phyloP scores from a whole-genome alignment of 2,113 vertebrate species.

The Callocephalon fimbriatum region DNA sequence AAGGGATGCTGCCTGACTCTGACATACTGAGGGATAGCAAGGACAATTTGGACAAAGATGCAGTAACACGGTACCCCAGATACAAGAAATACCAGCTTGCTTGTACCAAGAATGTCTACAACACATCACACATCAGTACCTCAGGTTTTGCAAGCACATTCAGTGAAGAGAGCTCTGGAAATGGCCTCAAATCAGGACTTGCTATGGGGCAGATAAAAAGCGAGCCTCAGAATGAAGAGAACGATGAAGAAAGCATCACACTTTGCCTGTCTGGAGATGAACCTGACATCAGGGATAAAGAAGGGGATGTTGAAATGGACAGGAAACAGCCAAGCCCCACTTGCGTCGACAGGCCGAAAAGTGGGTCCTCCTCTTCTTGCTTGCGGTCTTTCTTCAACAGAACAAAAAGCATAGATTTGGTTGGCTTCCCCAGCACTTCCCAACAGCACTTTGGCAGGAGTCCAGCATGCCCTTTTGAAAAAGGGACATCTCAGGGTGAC shows the following conservation, averaged over 20 bases:
- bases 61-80: conserved; percentile 91
- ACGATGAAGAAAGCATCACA: conserved; percentile 87
- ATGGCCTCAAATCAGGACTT: conserved; percentile 80
- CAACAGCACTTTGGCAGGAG: conserved; percentile 92
- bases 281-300: conserved; percentile 86
- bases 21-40: conserved; percentile 78
- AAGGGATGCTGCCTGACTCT: conserved; percentile 76
- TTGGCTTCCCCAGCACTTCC: conserved; percentile 86
- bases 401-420: conserved; percentile 84
- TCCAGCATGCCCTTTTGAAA: conserved; percentile 90
- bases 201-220: conserved; percentile 90
- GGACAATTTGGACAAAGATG: conserved; percentile 86
- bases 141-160: conserved; percentile 99
- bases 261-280: conserved; percentile 93
- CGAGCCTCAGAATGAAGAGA: conserved; percentile 87
- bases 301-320: conserved; percentile 89
- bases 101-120: conserved; percentile 97
- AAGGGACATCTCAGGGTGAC: conserved; percentile 98
- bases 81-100: conserved; percentile 99
- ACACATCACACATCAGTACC: conserved; percentile 95
- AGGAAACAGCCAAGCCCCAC: conserved; percentile 82
- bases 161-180: conserved; percentile 81
- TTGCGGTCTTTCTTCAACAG: conserved; percentile 88
- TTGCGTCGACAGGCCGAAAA: conserved; percentile 82
- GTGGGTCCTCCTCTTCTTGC: conserved; percentile 88